A percentile compares a stretch with the other conserved stretches of the same genome.
Evolutionary conservation across 2,888 invertebrate genomes (phyloP).

Genomic region (Gasteruption jaculator): DNA sequence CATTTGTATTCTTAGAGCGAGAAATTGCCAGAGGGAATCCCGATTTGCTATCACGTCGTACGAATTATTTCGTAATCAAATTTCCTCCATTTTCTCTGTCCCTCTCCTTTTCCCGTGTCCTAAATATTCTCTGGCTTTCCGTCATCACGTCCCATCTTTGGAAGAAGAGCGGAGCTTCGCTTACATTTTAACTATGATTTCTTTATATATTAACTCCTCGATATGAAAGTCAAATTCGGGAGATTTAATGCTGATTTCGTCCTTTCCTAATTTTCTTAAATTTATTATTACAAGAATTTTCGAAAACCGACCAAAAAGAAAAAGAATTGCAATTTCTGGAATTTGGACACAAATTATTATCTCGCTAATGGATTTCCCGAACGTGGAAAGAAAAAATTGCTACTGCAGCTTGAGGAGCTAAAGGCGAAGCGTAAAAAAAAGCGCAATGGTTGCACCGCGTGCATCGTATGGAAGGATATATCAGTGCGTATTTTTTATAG

Average conservation of each 20-base stretch:
- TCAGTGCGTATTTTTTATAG: slow-evolving; percentile 25
- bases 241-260: too few relatives aligned
- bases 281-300: too few relatives aligned
- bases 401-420: too few relatives aligned
- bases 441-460: slow-evolving; percentile 17
- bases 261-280: too few relatives aligned
- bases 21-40: slow-evolving; percentile 30
- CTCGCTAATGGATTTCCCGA: too few relatives aligned
- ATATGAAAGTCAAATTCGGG: too few relatives aligned
- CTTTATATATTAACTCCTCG: slow-evolving; percentile 47
- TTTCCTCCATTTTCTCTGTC: slow-evolving; percentile 31
- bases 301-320: background rate
- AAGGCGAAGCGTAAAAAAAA: too few relatives aligned
- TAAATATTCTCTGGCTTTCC: too few relatives aligned
- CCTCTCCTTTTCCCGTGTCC: slow-evolving; percentile 12
- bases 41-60: slow-evolving; percentile 50
- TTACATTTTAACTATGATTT: slow-evolving; percentile 42
- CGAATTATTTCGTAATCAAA: slow-evolving; percentile 53
- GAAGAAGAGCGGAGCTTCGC: too few relatives aligned
- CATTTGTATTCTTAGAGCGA: slow-evolving; percentile 51
- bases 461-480: slow-evolving; percentile 19
- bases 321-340: background rate
- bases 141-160: too few relatives aligned
- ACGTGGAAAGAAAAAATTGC: too few relatives aligned
- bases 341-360: too few relatives aligned